Percentiles rank a stretch among this genome's conserved stretches.
These are phyloP conservation scores for Diloba caeruleocephala DNA, from an alignment of 2,888 invertebrate species.

Conservation along the genomic window DNA sequence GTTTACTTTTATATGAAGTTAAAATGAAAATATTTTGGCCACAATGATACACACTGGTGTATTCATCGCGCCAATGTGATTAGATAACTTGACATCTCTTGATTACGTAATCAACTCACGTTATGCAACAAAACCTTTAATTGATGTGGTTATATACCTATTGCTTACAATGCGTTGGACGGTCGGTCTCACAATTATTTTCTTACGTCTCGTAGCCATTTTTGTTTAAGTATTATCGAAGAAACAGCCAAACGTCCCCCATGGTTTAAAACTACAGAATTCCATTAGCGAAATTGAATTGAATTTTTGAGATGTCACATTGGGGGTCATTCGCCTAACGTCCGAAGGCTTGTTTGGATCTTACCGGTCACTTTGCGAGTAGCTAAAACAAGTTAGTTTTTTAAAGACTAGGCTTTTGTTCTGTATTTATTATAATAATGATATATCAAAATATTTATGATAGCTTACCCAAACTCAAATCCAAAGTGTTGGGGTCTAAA, in stretches of 20 bases:
- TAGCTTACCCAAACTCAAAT: too few relatives aligned
- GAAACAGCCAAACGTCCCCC: too few relatives aligned
- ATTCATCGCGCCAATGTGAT: constrained; percentile 21
- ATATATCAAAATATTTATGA: too few relatives aligned
- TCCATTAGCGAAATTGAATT: constrained; percentile 9
- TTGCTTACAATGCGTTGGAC: too few relatives aligned
- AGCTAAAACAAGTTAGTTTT: constrained; percentile 1
- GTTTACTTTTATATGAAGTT: too few relatives aligned
- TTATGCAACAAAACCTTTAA: constrained; percentile 23
- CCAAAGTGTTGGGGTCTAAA: too few relatives aligned
- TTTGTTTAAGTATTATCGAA: too few relatives aligned
- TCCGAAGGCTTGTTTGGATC: constrained; percentile 18
- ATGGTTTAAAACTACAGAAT: too few relatives aligned
- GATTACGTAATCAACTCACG: constrained; percentile 16
- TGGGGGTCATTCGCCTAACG: constrained; percentile 15
- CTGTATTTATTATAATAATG: too few relatives aligned
- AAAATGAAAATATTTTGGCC: too few relatives aligned
- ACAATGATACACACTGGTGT: constrained; percentile 6
- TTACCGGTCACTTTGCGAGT: constrained; percentile 8
- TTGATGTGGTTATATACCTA: constrained; percentile 19
- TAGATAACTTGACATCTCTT: constrained; percentile 23
- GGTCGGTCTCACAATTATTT: constrained; percentile 21
- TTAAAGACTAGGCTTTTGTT: too few relatives aligned
- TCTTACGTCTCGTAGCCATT: too few relatives aligned
- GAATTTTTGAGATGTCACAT: constrained; percentile 16